Evolutionary conservation across 1,140 invertebrate species (phyloP).

Genomic region (Bilobella aurantiaca): DNA sequence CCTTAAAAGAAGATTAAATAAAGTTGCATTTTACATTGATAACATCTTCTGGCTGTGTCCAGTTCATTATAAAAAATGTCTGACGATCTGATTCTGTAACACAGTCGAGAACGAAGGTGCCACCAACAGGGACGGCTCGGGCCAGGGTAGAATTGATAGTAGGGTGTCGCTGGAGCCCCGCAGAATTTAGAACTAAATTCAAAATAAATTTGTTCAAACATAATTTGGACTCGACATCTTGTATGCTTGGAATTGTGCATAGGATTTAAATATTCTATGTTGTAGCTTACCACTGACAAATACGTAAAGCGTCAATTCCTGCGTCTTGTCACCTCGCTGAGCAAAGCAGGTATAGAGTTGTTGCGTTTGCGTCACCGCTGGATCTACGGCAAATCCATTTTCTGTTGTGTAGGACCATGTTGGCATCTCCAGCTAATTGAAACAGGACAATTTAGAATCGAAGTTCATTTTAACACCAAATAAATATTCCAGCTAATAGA

Average conservation of each 20-base stretch:
- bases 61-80: slow-evolving; percentile 2
- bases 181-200: background rate
- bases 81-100: background rate
- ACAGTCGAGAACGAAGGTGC: slow-evolving; percentile 6
- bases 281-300: background rate
- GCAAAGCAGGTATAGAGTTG: background rate
- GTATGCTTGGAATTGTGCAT: background rate
- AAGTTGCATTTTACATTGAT: background rate
- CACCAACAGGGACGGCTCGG: background rate
- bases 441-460: background rate
- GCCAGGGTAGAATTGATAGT: slow-evolving; percentile 5
- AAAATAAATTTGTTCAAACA: background rate
- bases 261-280: background rate
- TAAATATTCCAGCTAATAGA: background rate
- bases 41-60: background rate
- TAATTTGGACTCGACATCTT: background rate
- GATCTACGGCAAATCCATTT: slow-evolving; percentile 5
- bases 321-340: background rate
- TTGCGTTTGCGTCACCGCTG: background rate
- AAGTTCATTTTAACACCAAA: background rate
- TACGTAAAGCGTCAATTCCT: background rate
- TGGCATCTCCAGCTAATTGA: background rate
- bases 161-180: background rate
- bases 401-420: slow-evolving; percentile 1
- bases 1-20: background rate